Conservation (phyloP, 2,797 vertebrate genomes). For the Anas acuta region DNA sequence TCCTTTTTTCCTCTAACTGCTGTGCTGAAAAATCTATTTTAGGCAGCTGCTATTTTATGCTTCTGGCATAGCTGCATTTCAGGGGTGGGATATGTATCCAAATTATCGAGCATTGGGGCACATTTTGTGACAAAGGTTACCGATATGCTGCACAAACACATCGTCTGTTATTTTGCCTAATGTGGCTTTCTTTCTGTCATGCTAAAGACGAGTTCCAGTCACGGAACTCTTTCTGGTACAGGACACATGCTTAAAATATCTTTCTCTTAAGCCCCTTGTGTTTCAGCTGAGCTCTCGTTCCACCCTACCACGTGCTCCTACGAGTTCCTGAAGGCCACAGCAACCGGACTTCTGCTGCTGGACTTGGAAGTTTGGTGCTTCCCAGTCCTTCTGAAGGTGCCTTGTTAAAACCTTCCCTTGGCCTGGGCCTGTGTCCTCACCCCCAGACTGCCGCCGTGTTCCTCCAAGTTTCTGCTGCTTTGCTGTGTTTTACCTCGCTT, state of each 20-base stretch:
- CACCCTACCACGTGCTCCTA: neutral
- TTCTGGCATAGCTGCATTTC: neutral
- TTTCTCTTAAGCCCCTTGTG: neutral
- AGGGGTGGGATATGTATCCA: neutral
- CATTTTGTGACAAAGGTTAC: neutral
- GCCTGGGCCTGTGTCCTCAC: neutral
- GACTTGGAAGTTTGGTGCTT: neutral
- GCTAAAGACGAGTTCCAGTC: neutral
- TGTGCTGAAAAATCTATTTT: constrained; percentile 9
- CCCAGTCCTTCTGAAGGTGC: constrained; percentile 8
- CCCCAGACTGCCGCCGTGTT: neutral
- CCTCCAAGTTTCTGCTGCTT: neutral
- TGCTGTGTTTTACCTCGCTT: neutral
- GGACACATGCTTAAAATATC: neutral
- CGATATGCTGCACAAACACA: neutral
- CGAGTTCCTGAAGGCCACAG: neutral
- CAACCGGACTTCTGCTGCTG: neutral
- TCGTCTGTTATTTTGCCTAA: neutral
- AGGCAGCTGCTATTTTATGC: neutral
- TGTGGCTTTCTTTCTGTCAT: neutral
- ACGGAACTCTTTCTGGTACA: neutral
- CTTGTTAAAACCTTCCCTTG: neutral
- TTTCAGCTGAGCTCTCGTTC: constrained; percentile 1
- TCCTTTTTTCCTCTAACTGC: constrained; percentile 23
- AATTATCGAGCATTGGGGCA: neutral